Conservation (phyloP, 2,113 vertebrate genomes). For the Todiramphus saurophagus region DNA sequence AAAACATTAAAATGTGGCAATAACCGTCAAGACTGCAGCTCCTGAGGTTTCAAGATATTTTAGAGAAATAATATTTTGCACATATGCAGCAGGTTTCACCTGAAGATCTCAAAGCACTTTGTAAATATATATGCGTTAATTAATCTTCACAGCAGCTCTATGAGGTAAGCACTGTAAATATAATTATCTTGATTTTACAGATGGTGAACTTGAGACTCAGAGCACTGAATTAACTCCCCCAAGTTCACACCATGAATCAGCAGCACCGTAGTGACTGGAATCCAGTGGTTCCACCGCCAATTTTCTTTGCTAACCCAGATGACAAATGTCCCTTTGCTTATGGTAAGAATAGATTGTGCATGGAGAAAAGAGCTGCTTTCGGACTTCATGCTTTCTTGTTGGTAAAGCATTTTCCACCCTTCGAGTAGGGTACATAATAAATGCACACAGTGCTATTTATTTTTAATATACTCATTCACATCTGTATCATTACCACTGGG, state of each 20-base stretch:
- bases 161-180: constrained; percentile 60
- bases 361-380: neutral
- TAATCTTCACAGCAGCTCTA: constrained; percentile 57
- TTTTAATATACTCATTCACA: neutral
- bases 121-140: constrained; percentile 64
- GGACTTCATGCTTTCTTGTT: neutral
- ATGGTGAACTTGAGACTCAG: constrained; percentile 55
- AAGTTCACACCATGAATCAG: constrained; percentile 28
- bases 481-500: neutral
- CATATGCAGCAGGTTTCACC: constrained; percentile 33
- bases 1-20: neutral
- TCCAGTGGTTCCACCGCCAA: neutral
- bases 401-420: neutral
- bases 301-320: neutral
- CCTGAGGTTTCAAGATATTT: constrained; percentile 2
- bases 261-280: neutral
- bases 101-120: constrained; percentile 56
- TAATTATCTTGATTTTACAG: constrained; percentile 64
- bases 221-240: constrained; percentile 44
- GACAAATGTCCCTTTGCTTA: neutral
- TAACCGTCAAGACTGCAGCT: neutral
- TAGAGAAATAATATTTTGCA: constrained; percentile 24
- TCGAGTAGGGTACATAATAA: neutral
- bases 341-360: neutral
- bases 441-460: neutral